These are phyloP conservation scores for Isotomurus palustris DNA, from an alignment of 2,888 invertebrate species.

Conservation along the genomic window DNA sequence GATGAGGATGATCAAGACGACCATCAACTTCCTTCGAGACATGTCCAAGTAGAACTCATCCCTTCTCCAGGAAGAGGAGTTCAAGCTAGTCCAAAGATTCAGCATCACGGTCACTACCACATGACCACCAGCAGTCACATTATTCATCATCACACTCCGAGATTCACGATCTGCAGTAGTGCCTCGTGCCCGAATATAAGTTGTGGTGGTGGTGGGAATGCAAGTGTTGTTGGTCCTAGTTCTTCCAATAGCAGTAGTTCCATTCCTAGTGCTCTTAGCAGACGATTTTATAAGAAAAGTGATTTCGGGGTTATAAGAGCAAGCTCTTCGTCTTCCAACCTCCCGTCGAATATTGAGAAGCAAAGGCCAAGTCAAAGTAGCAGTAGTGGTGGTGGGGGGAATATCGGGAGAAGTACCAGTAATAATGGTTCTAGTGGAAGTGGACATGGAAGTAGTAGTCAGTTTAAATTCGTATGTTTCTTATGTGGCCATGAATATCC, in stretches of 20 bases:
- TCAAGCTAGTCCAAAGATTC: too few species aligned
- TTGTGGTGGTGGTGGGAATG: constrained; percentile 4
- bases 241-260: constrained; percentile 16
- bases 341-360: constrained; percentile 23
- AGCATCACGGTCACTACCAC: constrained; percentile 1
- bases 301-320: constrained; percentile 10
- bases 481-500: constrained; percentile 46
- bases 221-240: constrained; percentile 1
- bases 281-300: too few species aligned
- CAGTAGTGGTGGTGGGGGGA: constrained; percentile 23
- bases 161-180: constrained; percentile 12
- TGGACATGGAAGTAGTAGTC: constrained; percentile 22
- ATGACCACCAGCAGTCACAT: constrained; percentile 1
- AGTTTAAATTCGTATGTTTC: constrained; percentile 44
- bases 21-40: too few species aligned
- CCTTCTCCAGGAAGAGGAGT: too few species aligned
- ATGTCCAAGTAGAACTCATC: background rate
- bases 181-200: constrained; percentile 3
- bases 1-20: too few species aligned
- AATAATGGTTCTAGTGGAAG: constrained; percentile 22
- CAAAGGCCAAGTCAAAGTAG: constrained; percentile 25
- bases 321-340: constrained; percentile 18
- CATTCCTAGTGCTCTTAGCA: too few species aligned
- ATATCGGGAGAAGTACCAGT: constrained; percentile 15
- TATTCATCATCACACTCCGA: constrained; percentile 6